Base-by-base conservation (phyloP, 2,888 invertebrate genomes). In the Netelia fuscicornis region DNA sequence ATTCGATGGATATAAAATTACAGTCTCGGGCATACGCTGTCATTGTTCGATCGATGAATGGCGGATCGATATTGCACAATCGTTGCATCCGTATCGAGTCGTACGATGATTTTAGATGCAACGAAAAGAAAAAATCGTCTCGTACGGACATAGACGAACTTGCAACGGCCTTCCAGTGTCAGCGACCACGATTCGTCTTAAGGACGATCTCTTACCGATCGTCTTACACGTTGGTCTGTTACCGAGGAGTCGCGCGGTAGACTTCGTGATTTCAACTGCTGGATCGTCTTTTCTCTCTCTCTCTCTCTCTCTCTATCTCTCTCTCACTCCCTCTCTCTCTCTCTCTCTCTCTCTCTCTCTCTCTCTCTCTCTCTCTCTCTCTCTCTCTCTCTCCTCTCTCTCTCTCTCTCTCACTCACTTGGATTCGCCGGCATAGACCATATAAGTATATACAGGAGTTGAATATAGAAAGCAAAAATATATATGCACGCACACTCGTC, bases 111-210 rank as follows among this genome's bases (percentile, higher is more conserved):
- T 37, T 37, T 37, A 5, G 37, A 37, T 37, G 37, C 37, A 37
- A 37, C 6, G 30, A 30, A 30, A 30, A 37, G 6, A 37, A 37
- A 37, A 48, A 10, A 48, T 13, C 48, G 11, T 48, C 13, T 48
- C 48, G 11, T 48, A 13, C 11, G 2, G 48, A 48, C 11, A 48
- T 48, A 48, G 42, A 67, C 13, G 86, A 88, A 87, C 86, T 86
- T 83, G 86, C 88, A 87, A 86, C 89, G 91, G 87, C 91, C 91
- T 91, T 91, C 88, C 89, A 90, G 90, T 90, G 91, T 91, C 91
- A 91, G 90, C 91, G 90, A 91, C 91, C 91, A 90, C 86, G 77
- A 77, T 85, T 86, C 85, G 88, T 87, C 89, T 88, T 89, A 87
- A 89, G 88, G 90, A 90, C 90, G 78, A 81, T 67, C 80, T 70